Evolutionary conservation across 2,113 vertebrate species (phyloP).

Genomic region (Numida meleagris): DNA sequence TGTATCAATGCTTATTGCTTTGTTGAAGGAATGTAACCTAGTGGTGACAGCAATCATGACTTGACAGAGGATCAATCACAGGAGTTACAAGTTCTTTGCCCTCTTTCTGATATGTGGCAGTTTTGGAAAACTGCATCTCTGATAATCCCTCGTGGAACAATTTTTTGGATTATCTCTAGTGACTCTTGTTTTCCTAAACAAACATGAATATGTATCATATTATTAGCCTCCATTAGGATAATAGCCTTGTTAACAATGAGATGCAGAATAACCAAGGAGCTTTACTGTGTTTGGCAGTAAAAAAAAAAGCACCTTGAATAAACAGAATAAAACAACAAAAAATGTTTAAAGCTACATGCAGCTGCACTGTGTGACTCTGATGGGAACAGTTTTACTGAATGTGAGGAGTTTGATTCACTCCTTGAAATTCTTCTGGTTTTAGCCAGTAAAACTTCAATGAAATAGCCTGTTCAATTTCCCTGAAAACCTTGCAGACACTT

Average conservation of each 20-base stretch:
- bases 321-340: conserved; percentile 29
- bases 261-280: conserved; percentile 14
- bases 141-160: conserved; percentile 67
- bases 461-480: background rate
- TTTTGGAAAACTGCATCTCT: conserved; percentile 68
- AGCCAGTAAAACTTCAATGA: background rate
- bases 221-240: conserved; percentile 48
- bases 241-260: conserved; percentile 34
- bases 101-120: conserved; percentile 53
- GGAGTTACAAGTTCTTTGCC: conserved; percentile 49
- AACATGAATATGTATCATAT: conserved; percentile 12
- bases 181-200: conserved; percentile 65
- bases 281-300: conserved; percentile 6
- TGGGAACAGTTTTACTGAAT: conserved; percentile 25
- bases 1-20: background rate
- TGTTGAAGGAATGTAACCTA: conserved; percentile 46
- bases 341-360: conserved; percentile 23
- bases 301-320: conserved; percentile 30
- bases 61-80: conserved; percentile 56
- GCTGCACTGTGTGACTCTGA: background rate
- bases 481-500: conserved; percentile 40
- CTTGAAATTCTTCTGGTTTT: background rate
- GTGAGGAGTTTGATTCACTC: background rate
- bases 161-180: conserved; percentile 72
- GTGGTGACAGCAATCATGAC: conserved; percentile 51